phyloP scores from a whole-genome alignment of 2,888 invertebrate species.

The Chaetogeoica ovagalla region DNA sequence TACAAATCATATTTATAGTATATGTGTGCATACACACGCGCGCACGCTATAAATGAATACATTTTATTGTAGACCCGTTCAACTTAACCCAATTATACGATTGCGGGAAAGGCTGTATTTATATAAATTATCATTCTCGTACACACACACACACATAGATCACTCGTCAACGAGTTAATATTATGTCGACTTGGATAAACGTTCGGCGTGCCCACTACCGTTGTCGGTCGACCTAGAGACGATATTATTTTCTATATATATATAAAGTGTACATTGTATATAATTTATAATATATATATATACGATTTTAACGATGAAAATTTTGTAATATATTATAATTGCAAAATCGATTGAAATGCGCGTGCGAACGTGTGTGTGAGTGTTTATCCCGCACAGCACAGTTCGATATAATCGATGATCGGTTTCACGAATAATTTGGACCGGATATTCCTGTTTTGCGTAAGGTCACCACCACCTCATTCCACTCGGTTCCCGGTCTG shows the following conservation, averaged over 20 bases:
- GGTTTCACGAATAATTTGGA: conserved; percentile 9
- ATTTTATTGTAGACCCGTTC: conserved; percentile 28
- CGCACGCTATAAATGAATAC: not conserved
- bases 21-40: not conserved
- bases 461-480: not conserved
- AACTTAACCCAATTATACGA: conserved; percentile 45
- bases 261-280: no score
- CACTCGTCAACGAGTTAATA: not conserved
- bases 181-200: not conserved
- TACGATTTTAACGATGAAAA: not conserved
- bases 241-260: not conserved
- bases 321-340: not conserved
- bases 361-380: no score
- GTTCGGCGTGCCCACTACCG: not conserved
- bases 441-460: conserved; percentile 42
- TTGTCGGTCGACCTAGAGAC: conserved; percentile 30
- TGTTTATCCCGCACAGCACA: not conserved
- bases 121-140: not conserved
- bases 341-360: conserved; percentile 2
- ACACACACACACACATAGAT: not conserved
- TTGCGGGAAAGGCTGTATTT: conserved; percentile 22
- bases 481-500: no score
- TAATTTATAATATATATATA: no score
- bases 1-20: not conserved
- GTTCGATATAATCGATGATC: not conserved